These are phyloP conservation scores for Hycleus phaleratus DNA, from an alignment of 1,140 invertebrate species.

Conservation along the genomic window DNA sequence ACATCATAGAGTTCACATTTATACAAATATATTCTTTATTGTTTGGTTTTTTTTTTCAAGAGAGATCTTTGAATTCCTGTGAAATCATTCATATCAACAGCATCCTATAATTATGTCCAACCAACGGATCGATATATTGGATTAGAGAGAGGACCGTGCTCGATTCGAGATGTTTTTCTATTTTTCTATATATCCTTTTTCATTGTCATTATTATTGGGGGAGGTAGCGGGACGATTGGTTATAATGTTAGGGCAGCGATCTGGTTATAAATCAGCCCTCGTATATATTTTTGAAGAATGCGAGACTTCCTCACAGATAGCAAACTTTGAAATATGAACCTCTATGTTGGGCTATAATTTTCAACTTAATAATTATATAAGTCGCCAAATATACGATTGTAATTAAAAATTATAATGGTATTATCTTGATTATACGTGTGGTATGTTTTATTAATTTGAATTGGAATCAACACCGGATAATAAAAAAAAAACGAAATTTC, in stretches of 20 bases:
- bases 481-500: not conserved
- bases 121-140: conserved; percentile 4
- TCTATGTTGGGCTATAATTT: conserved; percentile 10
- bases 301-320: conserved; percentile 14
- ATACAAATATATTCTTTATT: too few relatives aligned
- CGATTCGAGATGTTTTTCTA: too few relatives aligned
- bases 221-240: conserved; percentile 1
- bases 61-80: too few relatives aligned
- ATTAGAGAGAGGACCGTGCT: conserved; percentile 2
- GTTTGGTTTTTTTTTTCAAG: too few relatives aligned
- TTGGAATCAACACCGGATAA: not conserved
- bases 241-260: conserved; percentile 7
- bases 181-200: too few relatives aligned
- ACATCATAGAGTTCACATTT: too few relatives aligned
- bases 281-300: conserved; percentile 3
- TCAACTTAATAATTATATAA: conserved; percentile 14
- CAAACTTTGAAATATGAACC: conserved; percentile 14
- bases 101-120: conserved; percentile 8
- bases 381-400: conserved; percentile 13
- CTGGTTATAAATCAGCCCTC: conserved; percentile 10
- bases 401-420: conserved; percentile 16
- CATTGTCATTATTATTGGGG: not conserved
- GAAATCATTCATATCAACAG: not conserved
- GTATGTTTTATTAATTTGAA: conserved; percentile 8
- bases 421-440: conserved; percentile 15